phyloP scores from a whole-genome alignment of 2,113 vertebrate genomes.

The Diphyllodes magnificus region DNA sequence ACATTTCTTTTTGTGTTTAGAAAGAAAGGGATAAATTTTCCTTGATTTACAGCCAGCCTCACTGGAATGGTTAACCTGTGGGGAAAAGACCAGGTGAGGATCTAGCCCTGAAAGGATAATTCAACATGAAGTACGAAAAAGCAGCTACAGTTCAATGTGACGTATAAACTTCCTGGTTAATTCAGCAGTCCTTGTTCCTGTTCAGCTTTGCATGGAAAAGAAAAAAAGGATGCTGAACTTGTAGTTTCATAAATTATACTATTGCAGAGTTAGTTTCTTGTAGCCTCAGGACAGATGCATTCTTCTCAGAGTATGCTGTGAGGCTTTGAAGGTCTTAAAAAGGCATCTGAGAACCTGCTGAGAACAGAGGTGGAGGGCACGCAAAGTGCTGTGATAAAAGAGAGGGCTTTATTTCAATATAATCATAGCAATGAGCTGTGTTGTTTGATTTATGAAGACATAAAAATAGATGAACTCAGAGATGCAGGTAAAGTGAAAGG shows the following conservation, averaged over 20 bases:
- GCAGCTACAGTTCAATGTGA: constrained; percentile 4
- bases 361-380: constrained; percentile 44
- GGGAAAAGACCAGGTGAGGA: background rate
- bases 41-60: background rate
- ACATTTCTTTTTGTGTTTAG: background rate
- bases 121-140: background rate
- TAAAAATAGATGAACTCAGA: constrained; percentile 41
- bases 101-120: background rate
- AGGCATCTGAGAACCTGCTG: constrained; percentile 24
- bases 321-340: constrained; percentile 22
- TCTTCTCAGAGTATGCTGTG: background rate
- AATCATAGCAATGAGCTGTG: constrained; percentile 13
- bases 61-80: background rate
- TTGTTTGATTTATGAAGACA: constrained; percentile 52
- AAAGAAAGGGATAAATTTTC: background rate
- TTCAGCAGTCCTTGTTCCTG: background rate
- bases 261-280: background rate
- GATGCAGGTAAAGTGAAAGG: background rate
- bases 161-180: constrained; percentile 22
- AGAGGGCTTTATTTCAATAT: constrained; percentile 36
- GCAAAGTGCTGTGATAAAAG: background rate
- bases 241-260: constrained; percentile 10
- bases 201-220: constrained; percentile 6
- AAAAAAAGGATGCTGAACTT: constrained; percentile 5
- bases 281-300: background rate